phyloP scores from a whole-genome alignment of 2,797 vertebrate species.

The Myotis vivesi region DNA sequence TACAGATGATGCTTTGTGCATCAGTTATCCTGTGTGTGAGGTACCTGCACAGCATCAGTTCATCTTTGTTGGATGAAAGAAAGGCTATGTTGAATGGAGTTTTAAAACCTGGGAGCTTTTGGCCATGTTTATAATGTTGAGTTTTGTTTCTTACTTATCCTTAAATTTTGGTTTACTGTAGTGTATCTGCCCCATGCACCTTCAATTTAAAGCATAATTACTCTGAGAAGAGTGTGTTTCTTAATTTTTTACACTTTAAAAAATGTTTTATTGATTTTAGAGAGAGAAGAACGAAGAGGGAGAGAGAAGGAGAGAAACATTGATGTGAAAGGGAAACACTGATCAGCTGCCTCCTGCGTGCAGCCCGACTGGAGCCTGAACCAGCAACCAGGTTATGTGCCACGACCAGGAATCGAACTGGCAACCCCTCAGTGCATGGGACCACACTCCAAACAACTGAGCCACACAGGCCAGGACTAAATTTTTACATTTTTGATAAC shows the following conservation, averaged over 20 bases:
- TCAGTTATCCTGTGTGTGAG: not conserved
- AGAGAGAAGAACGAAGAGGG: not conserved
- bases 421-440: not conserved
- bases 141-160: conserved; percentile 26
- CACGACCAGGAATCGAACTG: not conserved
- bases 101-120: not conserved
- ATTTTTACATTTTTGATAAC: not conserved
- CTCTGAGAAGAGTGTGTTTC: not conserved
- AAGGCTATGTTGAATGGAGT: not conserved
- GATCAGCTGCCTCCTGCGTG: not conserved
- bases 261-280: not conserved
- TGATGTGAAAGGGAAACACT: not conserved
- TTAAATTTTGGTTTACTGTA: not conserved
- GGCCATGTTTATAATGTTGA: not conserved
- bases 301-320: not conserved
- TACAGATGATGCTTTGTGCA: not conserved
- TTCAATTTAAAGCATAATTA: conserved; percentile 25
- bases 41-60: not conserved
- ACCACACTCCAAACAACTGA: not conserved
- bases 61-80: not conserved
- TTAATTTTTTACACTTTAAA: not conserved
- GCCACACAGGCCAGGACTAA: not conserved
- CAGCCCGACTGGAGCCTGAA: no score
- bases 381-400: not conserved
- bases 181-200: not conserved